These are phyloP conservation scores for Brachyptera risi DNA, from an alignment of 2,888 invertebrate genomes.

Conservation along the genomic window DNA sequence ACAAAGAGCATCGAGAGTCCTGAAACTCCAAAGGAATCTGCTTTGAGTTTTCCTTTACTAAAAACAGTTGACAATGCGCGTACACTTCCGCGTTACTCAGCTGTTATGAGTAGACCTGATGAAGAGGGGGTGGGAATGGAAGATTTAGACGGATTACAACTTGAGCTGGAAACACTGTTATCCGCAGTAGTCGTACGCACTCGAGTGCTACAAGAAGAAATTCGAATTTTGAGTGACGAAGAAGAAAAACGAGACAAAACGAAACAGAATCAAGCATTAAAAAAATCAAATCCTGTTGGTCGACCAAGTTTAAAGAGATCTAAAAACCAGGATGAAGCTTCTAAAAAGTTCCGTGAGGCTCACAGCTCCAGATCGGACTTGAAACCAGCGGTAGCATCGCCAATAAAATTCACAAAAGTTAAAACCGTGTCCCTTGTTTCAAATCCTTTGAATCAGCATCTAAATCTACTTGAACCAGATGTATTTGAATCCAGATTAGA, in stretches of 20 bases:
- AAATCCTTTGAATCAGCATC: constrained; percentile 11
- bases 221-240: constrained; percentile 33
- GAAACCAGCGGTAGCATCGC: constrained; percentile 15
- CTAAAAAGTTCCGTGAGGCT: constrained; percentile 54
- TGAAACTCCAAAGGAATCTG: constrained; percentile 24
- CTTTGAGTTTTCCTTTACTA: constrained; percentile 55
- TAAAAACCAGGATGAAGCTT: constrained; percentile 54
- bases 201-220: constrained; percentile 59
- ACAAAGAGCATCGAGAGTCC: constrained; percentile 23
- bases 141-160: constrained; percentile 80
- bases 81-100: constrained; percentile 59
- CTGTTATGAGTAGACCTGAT: constrained; percentile 57
- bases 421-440: constrained; percentile 46
- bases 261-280: constrained; percentile 53
- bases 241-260: constrained; percentile 47
- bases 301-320: constrained; percentile 36
- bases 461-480: constrained; percentile 33
- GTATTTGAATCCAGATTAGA: constrained; percentile 59
- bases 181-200: constrained; percentile 77
- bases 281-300: constrained; percentile 43
- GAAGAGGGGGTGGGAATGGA: constrained; percentile 82
- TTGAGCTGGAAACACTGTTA: constrained; percentile 80
- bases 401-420: constrained; percentile 49
- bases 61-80: constrained; percentile 65
- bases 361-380: not conserved